Base-by-base conservation (phyloP, 2,888 invertebrate species). In the Dryocosmus kuriphilus region DNA sequence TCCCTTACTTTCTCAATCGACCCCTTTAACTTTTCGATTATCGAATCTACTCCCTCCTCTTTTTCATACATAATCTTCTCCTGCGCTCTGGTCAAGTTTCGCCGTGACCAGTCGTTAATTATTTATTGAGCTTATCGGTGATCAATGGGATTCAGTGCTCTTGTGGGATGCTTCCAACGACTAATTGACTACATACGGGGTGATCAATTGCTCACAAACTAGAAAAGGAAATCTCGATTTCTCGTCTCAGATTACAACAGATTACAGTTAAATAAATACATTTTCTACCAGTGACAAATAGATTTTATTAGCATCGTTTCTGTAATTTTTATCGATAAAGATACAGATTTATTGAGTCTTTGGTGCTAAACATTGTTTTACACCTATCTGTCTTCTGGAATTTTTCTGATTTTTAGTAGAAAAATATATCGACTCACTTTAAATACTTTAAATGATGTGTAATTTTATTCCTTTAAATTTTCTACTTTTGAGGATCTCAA, bases 31-130 rank as follows among this genome's bases (percentile, higher is more conserved):
- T n/a, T n/a, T n/a, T n/a, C n/a, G n/a, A n/a, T n/a, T n/a, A n/a
- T n/a, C n/a, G n/a, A n/a, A n/a, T n/a, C n/a, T n/a, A n/a, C n/a
- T n/a, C n/a, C n/a, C n/a, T n/a, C n/a, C n/a, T n/a, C n/a, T n/a
- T n/a, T n/a, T n/a, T n/a, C n/a, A n/a, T n/a, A n/a, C n/a, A n/a
- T n/a, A n/a, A n/a, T n/a, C n/a, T n/a, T n/a, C n/a, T n/a, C 67
- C 74, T 80, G 80, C 80, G 78, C 67, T 80, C 77, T 76, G 81
- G 79, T 84, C 78, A 83, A 80, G 75, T 85, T 83, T 81, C 86
- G 87, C 85, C 86, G 86, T 87, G 86, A 86, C 88, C 86, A 87
- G 88, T 88, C 86, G 86, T 87, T 89, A 88, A 89, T 88, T 87
- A 84, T 85, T 86, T 83, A 83, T 82, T 61, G 82, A 71, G 75